Conservation (phyloP, 2,113 vertebrate species). For the Bagarius yarrelli region DNA sequence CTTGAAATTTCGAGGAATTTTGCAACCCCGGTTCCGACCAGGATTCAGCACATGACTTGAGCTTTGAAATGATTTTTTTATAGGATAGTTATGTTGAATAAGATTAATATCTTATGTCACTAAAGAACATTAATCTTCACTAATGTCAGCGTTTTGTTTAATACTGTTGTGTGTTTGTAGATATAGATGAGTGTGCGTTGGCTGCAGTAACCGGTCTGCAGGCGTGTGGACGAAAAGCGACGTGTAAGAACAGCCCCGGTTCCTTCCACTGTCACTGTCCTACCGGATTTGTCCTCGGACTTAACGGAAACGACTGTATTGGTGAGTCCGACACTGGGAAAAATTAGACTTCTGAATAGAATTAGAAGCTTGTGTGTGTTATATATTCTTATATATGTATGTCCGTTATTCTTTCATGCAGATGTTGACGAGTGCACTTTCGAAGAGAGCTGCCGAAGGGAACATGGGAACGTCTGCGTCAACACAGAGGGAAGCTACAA, state of each 20-base stretch:
- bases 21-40: background rate
- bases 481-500: constrained; percentile 74
- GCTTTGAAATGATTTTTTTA: background rate
- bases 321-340: constrained; percentile 59
- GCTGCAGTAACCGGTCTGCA: constrained; percentile 70
- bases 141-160: background rate
- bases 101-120: no score
- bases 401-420: constrained; percentile 41
- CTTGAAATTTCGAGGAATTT: no score
- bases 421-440: constrained; percentile 77
- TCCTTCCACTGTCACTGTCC: constrained; percentile 74
- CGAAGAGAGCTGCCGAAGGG: constrained; percentile 69
- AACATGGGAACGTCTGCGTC: constrained; percentile 73
- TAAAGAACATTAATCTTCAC: background rate
- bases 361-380: background rate
- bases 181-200: constrained; percentile 74
- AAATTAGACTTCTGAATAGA: background rate
- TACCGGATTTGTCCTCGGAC: constrained; percentile 64
- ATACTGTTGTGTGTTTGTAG: constrained; percentile 52
- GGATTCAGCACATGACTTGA: background rate
- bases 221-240: constrained; percentile 62
- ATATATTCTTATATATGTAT: background rate
- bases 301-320: constrained; percentile 66
- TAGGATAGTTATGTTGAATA: no score
- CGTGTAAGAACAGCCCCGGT: constrained; percentile 70